Base-by-base conservation (phyloP, 2,888 invertebrate species). In the Noctua fimbriata region DNA sequence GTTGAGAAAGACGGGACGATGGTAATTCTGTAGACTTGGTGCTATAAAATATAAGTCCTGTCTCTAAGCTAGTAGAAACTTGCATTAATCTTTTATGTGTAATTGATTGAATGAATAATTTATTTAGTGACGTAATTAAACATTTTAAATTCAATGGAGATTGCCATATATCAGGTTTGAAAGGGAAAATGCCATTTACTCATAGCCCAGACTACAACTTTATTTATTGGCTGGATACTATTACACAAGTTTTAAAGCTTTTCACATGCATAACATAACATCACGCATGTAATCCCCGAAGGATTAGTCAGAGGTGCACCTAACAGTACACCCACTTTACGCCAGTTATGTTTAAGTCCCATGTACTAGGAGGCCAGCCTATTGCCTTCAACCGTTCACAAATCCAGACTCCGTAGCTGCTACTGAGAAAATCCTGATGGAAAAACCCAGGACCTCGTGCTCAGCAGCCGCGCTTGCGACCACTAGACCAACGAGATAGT, bases 21-120 rank as follows among this genome's bases (percentile, higher is more conserved):
- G 16, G 24, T 9, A 63, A 52, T 49, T 83, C 10, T 75, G 16
- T 55, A 70, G 9, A 41, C 21, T 28, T 9, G 44, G 28, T 28
- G 36, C 36, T 71, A 49, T 47, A 60, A 52, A 67, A 47, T 75
- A 70, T 55, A 21, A n/a, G 7, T 24, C 47, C 24, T 69, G 41
- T 69, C 10, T 24, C 21, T 36, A 60, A 85, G 67, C 28, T 12
- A 44, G 16, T 10, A 41, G 79, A 28, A 80, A 72, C 63, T 52
- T 71, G 71, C 55, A 79, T 12, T 47, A 55, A 63, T 78, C 18
- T 84, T 36, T 21, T 41, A 7, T 21, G 3, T 52, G 16, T 78
- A 76, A n/a, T 77, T 69, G 52, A 74, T 63, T 67, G 21, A 84
- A 67, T 58, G 18, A 60, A 78, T 67, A 63, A 69, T 47, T 79